phyloP scores from a whole-genome alignment of 2,113 vertebrate species.

The Epinephelus moara region DNA sequence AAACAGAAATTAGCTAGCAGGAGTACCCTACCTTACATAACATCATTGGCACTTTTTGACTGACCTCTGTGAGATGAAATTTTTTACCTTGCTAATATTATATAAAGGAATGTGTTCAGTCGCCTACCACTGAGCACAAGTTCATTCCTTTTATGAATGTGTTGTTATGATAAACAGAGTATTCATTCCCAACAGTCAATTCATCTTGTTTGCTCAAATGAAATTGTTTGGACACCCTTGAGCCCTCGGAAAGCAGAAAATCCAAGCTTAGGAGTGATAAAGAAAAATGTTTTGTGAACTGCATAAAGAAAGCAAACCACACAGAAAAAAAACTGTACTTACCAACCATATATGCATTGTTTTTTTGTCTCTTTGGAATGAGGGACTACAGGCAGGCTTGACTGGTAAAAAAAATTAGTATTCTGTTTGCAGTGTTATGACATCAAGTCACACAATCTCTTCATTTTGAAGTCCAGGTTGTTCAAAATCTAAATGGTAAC shows the following conservation, averaged over 20 bases:
- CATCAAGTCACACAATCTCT: background rate
- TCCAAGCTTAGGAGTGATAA: slow-evolving; percentile 8
- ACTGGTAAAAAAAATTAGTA: too few relatives aligned
- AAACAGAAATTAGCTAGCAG: background rate
- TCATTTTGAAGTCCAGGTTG: background rate
- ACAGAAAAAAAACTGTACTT: slow-evolving; percentile 6
- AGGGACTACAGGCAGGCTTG: background rate
- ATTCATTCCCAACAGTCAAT: background rate
- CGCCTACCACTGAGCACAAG: background rate
- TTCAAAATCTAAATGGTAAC: background rate
- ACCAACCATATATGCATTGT: background rate
- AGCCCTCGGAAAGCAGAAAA: slow-evolving; percentile 21
- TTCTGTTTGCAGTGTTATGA: background rate
- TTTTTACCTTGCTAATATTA: background rate
- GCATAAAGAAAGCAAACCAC: slow-evolving; percentile 6
- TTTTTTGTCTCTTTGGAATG: background rate
- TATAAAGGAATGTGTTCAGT: background rate
- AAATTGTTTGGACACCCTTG: slow-evolving; percentile 24
- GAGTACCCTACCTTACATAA: too few relatives aligned
- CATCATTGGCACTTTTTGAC: background rate
- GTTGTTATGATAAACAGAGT: slow-evolving; percentile 17
- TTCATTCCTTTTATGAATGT: slow-evolving; percentile 24
- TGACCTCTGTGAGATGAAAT: slow-evolving; percentile 3
- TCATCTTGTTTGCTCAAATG: slow-evolving; percentile 34
- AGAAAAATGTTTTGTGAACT: slow-evolving; percentile 33